Conservation (phyloP, 2,888 invertebrate species). For the Fabriciana adippe region DNA sequence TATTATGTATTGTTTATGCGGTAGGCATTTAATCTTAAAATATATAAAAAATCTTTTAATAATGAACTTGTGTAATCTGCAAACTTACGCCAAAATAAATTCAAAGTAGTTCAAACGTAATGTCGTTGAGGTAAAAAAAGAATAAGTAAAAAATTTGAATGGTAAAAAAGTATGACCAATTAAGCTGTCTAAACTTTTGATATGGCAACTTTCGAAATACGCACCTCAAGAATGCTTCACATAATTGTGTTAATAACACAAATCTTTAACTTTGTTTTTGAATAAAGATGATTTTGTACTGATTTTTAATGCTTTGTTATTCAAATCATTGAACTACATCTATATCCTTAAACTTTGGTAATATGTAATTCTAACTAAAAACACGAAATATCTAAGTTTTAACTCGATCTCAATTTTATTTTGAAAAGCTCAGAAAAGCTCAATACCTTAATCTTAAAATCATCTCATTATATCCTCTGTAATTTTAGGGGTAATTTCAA, state of each 20-base stretch:
- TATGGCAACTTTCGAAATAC: constrained; percentile 32
- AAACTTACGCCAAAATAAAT: too few species aligned
- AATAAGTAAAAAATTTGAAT: constrained; percentile 16
- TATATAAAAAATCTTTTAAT: too few species aligned
- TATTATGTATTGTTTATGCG: too few species aligned
- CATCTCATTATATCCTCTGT: not conserved
- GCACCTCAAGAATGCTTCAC: constrained; percentile 22
- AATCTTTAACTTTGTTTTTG: not conserved
- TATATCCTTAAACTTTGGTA: too few species aligned
- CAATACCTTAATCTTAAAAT: not conserved
- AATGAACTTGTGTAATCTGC: too few species aligned
- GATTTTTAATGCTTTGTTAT: not conserved
- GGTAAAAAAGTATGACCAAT: constrained; percentile 35
- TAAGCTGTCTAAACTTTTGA: constrained; percentile 33
- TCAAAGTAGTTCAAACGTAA: too few species aligned
- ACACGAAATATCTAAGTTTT: too few species aligned
- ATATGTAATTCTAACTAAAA: too few species aligned
- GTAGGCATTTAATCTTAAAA: too few species aligned
- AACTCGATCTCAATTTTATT: too few species aligned
- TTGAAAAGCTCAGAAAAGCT: too few species aligned
- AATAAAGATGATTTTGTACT: not conserved
- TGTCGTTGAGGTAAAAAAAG: constrained; percentile 26
- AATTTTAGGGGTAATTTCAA: constrained; percentile 26
- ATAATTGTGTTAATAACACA: not conserved
- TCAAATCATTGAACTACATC: not conserved